phyloP scores from a whole-genome alignment of 2,113 vertebrate genomes.

The Bombycilla garrulus region DNA sequence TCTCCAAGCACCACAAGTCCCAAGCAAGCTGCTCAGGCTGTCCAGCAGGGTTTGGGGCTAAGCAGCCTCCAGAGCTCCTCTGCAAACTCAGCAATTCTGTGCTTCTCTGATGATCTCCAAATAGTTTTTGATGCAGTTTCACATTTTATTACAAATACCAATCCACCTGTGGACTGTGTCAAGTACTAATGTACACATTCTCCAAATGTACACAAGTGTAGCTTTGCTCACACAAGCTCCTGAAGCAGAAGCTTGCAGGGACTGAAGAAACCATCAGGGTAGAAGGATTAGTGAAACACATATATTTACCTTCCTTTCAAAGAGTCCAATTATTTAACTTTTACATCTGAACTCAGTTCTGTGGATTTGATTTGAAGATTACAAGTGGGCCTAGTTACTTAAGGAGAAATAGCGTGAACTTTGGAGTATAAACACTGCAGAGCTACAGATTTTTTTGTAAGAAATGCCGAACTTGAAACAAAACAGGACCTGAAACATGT shows the following conservation, averaged over 20 bases:
- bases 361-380: neutral
- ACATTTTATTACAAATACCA: neutral
- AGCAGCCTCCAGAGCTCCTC: neutral
- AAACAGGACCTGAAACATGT: neutral
- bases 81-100: neutral
- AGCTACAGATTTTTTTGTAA: neutral
- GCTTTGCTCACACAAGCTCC: neutral
- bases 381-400: neutral
- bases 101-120: neutral
- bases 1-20: neutral
- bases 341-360: neutral
- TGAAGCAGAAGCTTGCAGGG: neutral
- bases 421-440: neutral
- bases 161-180: too few relatives aligned
- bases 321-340: neutral
- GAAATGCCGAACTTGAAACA: neutral
- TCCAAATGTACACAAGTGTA: fast-evolving
- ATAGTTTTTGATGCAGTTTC: neutral
- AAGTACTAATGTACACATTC: neutral
- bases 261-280: neutral
- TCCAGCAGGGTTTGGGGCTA: neutral
- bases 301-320: neutral
- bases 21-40: neutral
- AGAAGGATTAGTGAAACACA: neutral
- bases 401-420: neutral